Conservation (phyloP, 1,140 invertebrate species). For the Watersipora subatra region DNA sequence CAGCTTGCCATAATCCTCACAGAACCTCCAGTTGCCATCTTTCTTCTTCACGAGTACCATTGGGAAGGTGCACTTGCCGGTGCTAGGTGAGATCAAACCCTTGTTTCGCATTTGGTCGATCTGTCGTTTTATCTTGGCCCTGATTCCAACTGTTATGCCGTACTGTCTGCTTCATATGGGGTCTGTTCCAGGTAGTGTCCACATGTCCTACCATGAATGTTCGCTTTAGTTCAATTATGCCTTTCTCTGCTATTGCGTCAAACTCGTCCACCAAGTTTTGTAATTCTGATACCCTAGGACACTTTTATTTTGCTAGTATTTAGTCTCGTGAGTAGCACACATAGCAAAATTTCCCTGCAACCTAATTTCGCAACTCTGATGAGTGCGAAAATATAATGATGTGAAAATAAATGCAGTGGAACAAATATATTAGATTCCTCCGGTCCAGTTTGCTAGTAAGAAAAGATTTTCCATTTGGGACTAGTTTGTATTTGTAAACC, state of each 20-base stretch:
- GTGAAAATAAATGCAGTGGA: too few relatives aligned
- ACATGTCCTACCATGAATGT: neutral
- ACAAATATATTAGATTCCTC: too few relatives aligned
- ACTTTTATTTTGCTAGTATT: too few relatives aligned
- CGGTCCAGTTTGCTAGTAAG: too few relatives aligned
- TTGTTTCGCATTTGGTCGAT: slow-evolving; percentile 12
- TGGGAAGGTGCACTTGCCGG: slow-evolving; percentile 11
- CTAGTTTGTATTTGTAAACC: too few relatives aligned
- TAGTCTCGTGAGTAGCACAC: too few relatives aligned
- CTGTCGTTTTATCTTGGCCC: slow-evolving; percentile 10
- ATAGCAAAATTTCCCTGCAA: too few relatives aligned
- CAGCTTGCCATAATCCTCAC: slow-evolving; percentile 13
- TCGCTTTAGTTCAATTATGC: neutral
- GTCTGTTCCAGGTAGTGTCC: neutral
- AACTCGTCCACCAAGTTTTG: neutral
- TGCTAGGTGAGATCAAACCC: slow-evolving; percentile 14
- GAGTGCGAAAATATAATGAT: too few relatives aligned
- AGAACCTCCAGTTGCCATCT: slow-evolving; percentile 11
- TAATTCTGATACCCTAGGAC: too few relatives aligned
- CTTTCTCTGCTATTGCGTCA: neutral
- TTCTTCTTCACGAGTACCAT: slow-evolving; percentile 15
- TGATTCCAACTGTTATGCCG: neutral
- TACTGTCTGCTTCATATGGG: neutral
- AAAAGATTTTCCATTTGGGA: too few relatives aligned
- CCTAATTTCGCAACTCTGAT: too few relatives aligned